Evolutionary conservation across 2,888 invertebrate genomes (phyloP).

Genomic region (Neocrepidodera transversa): DNA sequence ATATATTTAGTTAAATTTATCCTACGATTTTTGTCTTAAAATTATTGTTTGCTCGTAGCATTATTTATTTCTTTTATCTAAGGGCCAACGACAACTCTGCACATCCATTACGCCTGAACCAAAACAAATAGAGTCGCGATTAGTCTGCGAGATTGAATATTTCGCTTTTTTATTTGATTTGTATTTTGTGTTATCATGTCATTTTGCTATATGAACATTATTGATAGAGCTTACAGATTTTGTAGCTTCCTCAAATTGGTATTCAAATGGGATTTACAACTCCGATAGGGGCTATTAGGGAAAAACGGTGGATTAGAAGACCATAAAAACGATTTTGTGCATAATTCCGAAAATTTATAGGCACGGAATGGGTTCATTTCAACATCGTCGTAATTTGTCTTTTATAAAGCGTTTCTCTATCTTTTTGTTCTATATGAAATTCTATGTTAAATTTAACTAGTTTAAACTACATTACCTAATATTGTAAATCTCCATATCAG

Average conservation of each 20-base stretch:
- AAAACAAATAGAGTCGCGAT: conserved; percentile 8
- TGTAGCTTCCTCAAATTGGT: conserved; percentile 12
- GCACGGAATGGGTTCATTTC: no score
- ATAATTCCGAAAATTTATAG: no score
- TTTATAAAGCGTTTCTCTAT: no score
- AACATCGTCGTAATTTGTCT: no score
- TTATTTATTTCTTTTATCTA: no score
- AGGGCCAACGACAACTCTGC: neutral
- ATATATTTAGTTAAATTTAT: no score
- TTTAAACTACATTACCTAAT: no score
- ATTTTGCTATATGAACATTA: conserved; percentile 14
- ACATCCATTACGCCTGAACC: conserved; percentile 4
- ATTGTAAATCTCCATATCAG: no score
- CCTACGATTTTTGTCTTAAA: no score
- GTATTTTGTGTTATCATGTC: conserved; percentile 10
- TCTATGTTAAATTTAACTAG: no score
- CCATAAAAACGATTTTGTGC: conserved; percentile 1
- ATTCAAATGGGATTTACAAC: conserved; percentile 5
- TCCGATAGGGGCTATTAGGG: conserved; percentile 5
- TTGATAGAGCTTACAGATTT: conserved; percentile 16
- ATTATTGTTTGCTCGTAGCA: no score
- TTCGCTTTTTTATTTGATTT: conserved; percentile 17
- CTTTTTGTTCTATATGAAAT: no score
- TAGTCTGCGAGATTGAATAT: conserved; percentile 13
- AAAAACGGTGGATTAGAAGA: conserved; percentile 4